Base-by-base conservation (phyloP, 2,113 vertebrate species). In the Periophthalmodon schlosseri region DNA sequence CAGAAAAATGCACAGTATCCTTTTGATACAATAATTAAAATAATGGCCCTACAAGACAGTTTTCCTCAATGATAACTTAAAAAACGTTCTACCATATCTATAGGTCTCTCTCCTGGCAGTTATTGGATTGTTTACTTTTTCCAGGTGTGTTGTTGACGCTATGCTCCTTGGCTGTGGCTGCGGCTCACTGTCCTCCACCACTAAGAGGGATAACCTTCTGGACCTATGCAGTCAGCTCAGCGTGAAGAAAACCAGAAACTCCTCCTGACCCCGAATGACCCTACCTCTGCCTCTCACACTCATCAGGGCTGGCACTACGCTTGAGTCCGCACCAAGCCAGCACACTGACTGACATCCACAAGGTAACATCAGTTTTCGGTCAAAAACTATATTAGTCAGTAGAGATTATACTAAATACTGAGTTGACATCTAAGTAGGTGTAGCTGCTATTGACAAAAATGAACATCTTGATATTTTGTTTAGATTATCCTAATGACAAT, bases 231-330 rank as follows among this genome's bases (percentile, higher is more conserved):
- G 20, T 36, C 33, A 20, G 34, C 63, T 65, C 36, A n/a, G 34
- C 20, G 3, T 12, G 63, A 39, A 34, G 18, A 65, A 65, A 65
- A 65, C 34, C 63, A 39, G 63, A 34, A 18, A 39, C 33, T 39
- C 18, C 11, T 44, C 34, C 34, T 21, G 20, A 44, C 63, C 34
- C 34, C 20, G 34, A 18, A 6, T 18, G 34, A 65, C 18, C 20
- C 63, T 64, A 20, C 34, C 18, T 65, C 63, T n/a, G 57, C 23
- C 57, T 60, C 24, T 60, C 23, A 60, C 63, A n/a, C 63, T 65
- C 57, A 5, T 28, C 16, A 20, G 28, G 61, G 13, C 63, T n/a
- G 34, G 34, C 34, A 44, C 33, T 34, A 65, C 20, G 16, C 34
- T n/a, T 18, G 34, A 9, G n/a, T 65, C 18, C 3, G 4, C 1